These are phyloP conservation scores for Gymnoscopelus microlampas DNA, from an alignment of 2,797 vertebrate genomes.

Conservation along the genomic window DNA sequence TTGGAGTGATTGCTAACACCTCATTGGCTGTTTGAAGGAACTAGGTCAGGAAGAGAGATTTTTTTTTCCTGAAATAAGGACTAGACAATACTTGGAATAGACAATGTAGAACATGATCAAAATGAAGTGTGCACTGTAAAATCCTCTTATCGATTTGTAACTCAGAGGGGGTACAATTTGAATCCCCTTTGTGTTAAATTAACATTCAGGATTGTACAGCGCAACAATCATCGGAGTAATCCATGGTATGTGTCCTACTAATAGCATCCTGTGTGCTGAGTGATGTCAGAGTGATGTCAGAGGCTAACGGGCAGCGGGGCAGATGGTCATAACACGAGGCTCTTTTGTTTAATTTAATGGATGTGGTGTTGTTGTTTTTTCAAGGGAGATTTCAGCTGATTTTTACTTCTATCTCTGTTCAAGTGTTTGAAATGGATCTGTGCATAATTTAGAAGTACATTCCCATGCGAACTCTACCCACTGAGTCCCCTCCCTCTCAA, in stretches of 20 bases:
- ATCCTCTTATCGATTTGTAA: too few relatives aligned
- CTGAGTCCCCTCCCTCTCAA: slow-evolving; percentile 44
- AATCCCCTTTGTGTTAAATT: too few relatives aligned
- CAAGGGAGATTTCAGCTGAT: slow-evolving; percentile 46
- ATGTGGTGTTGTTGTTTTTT: slow-evolving; percentile 43
- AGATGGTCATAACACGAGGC: slow-evolving; percentile 51
- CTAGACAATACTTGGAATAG: slow-evolving; percentile 47
- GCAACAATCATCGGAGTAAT: background rate
- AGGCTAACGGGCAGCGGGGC: slow-evolving; percentile 41
- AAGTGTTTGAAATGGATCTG: slow-evolving; percentile 69
- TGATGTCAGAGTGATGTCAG: slow-evolving; percentile 15
- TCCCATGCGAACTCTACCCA: slow-evolving; percentile 31
- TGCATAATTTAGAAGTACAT: slow-evolving; percentile 53
- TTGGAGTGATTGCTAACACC: slow-evolving; percentile 28
- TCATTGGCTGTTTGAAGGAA: slow-evolving; percentile 34
- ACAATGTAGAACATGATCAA: slow-evolving; percentile 45
- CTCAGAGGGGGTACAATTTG: too few relatives aligned
- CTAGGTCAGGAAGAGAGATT: slow-evolving; percentile 36
- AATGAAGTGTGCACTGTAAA: slow-evolving; percentile 12
- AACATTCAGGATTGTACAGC: too few relatives aligned
- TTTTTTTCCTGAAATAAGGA: slow-evolving; percentile 30
- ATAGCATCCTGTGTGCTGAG: slow-evolving; percentile 13
- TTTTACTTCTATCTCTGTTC: slow-evolving; percentile 64
- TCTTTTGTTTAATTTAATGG: slow-evolving; percentile 67
- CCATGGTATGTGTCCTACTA: slow-evolving; percentile 23